phyloP scores from a whole-genome alignment of 2,797 vertebrate species.

The Craterocephalus amniculus region DNA sequence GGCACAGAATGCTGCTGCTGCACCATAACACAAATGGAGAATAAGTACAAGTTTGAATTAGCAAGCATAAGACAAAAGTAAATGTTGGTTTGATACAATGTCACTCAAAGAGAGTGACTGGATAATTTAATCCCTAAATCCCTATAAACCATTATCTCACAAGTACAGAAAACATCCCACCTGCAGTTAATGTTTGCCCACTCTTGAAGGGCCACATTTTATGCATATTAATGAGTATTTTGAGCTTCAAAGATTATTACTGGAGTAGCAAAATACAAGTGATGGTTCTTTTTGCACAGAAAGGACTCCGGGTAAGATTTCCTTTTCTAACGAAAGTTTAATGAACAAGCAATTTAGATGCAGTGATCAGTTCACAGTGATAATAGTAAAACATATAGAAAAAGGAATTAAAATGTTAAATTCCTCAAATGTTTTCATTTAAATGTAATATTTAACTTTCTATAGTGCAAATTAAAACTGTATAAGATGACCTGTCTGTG shows the following conservation, averaged over 20 bases:
- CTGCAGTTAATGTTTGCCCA: neutral
- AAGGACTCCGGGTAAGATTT: neutral
- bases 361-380: neutral
- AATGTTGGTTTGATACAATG: neutral
- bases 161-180: neutral
- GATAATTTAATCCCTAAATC: neutral
- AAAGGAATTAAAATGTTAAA: neutral
- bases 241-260: neutral
- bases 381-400: neutral
- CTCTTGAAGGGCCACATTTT: conserved; percentile 1
- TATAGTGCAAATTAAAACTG: neutral
- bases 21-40: neutral
- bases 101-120: neutral
- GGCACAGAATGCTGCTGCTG: neutral
- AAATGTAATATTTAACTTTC: neutral
- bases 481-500: conserved; percentile 50
- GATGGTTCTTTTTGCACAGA: neutral
- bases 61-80: neutral
- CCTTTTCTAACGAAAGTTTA: neutral
- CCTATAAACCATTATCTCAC: conserved; percentile 7
- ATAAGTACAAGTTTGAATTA: neutral
- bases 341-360: neutral
- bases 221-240: neutral
- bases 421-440: neutral
- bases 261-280: neutral